Base-by-base conservation (phyloP, 2,888 invertebrate genomes). In the Thereva nobilitata region DNA sequence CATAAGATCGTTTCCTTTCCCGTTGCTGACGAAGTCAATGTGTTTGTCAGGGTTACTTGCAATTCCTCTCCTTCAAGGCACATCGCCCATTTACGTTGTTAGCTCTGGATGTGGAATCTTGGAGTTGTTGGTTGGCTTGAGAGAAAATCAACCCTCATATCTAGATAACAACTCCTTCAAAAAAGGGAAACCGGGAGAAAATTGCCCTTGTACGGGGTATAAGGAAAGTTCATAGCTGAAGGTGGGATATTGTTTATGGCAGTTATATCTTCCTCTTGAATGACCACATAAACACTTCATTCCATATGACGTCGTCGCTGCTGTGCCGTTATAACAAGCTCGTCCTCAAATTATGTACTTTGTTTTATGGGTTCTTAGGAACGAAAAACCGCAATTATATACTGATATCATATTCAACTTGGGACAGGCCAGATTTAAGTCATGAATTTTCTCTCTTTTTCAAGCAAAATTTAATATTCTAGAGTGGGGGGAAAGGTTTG, bases 251-350 rank as follows among this genome's bases (percentile, higher is more conserved):
- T 64, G 57, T 68, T 68, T 68, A 68, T 68, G 53, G 41, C 45
- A 34, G 53, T 64, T 45, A 68, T 68, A 68, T 68, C 65, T 66
- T 61, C 65, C 37, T 37, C 6, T 23, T 49, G 59, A 55, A 66
- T 66, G 66, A 63, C 23, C 66, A 47, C 55, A 68, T 68, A 65
- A 68, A 68, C 68, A 66, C 68, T 68, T 68, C 61, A 55, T 55
- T 57, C 59, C 68, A 68, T 61, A 63, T 68, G 65, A 68, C 66
- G 66, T 63, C 42, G 53, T 45, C 45, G 61, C 23, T 23, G 23
- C 1, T 23, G 61, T 67, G 67, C 53, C 61, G 53, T 66, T 66
- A 66, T 66, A 49, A 44, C 38, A 23, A 23, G 23, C 23, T 50
- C 38, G 44, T 41, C 57, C 52, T 38, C 47, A 59, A 59, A 59